Percentiles rank a stretch among this genome's conserved stretches.
Conservation (phyloP, 2,797 vertebrate genomes). For the Sciurus carolinensis region DNA sequence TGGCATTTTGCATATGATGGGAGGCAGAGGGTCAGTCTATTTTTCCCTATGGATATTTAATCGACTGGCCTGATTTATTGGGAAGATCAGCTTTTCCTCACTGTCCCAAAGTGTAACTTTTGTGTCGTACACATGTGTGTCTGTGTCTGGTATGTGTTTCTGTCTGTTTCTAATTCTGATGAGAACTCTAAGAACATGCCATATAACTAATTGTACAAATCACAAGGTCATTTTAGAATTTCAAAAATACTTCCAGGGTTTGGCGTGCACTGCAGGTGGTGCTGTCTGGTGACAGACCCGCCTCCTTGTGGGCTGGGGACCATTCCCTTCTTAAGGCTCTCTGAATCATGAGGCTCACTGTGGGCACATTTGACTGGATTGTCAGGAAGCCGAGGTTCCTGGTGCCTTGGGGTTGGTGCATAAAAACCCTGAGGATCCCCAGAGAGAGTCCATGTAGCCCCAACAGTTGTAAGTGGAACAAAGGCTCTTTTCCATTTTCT, state of each 20-base stretch:
- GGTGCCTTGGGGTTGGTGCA: background rate
- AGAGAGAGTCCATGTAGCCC: background rate
- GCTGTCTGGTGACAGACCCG: background rate
- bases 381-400: background rate
- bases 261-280: background rate
- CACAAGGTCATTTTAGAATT: background rate
- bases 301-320: background rate
- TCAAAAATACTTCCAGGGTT: background rate
- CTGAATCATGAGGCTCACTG: background rate
- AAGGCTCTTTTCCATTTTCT: no score
- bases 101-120: background rate
- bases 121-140: background rate
- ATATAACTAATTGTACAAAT: rapidly evolving
- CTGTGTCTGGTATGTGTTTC: background rate
- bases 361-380: background rate
- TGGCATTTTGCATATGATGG: background rate
- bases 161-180: background rate
- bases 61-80: background rate
- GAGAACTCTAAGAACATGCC: background rate
- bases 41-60: slow-evolving; percentile 54
- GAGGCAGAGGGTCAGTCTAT: background rate
- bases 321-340: background rate
- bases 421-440: background rate
- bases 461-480: rapidly evolving
- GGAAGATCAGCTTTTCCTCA: background rate